Evolutionary conservation across 2,888 invertebrate species (phyloP), one percentile per base, ranked within the genome.

Genomic region (Alloplasta piceator): DNA sequence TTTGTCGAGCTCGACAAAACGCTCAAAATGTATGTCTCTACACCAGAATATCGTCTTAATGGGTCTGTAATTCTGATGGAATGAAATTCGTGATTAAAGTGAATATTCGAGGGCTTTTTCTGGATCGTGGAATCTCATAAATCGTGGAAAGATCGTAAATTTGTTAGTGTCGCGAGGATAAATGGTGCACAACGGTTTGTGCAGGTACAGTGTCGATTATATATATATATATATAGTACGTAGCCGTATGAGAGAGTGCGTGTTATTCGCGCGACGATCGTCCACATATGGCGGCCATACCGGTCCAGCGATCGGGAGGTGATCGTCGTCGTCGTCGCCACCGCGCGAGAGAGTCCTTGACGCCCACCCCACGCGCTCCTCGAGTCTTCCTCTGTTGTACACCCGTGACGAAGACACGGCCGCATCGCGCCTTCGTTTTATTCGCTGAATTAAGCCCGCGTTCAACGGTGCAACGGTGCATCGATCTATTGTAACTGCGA

Each of bases 281-380:
- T 87, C 89, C 88, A 86, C 87, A 88, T 90, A 90, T 89, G 90
- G 90, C 86, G 82, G 87, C 83, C 85, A 84, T 87, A 88, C 87
- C 86, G 88, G 87, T 88, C 87, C 85, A 79, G 83, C 85, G 83
- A 61, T 67, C 64, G 43, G 16, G 75, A 70, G 58, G 71, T 66
- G 71, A 78, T 78, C 71, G 81, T 83, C 83, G 84, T 50, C 82
- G 78, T 80, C 83, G 82, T 81, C 84, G 78, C 68, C 48, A 50
- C 70, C 9, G 79, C 77, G 73, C 61, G 26, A 63, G 73, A 80
- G 86, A 89, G 89, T 89, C 90, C 89, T 90, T 90, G 90, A 89
- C 90, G 90, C 89, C 89, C 88, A 90, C 89, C 88, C 89, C 82
- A 77, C 79, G 64, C 71, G 58, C 70, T 78, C 67, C 26, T 61